Evolutionary conservation across 2,113 vertebrate species (phyloP).

Genomic region (Elachura formosa): DNA sequence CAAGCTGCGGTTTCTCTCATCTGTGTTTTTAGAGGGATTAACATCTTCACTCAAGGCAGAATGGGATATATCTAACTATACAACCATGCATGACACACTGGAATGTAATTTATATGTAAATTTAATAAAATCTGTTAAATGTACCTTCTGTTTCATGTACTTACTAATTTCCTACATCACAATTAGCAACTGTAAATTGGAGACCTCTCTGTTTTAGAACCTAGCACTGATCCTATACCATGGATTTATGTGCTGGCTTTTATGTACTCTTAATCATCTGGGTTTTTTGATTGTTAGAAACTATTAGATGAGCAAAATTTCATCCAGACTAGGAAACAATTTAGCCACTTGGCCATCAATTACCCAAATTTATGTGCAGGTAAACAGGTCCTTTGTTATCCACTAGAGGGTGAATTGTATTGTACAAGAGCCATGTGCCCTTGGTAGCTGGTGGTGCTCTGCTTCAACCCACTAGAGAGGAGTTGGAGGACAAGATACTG

Average conservation of each 20-base stretch:
- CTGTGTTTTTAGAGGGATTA: background rate
- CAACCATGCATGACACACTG: background rate
- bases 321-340: background rate
- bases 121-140: constrained; percentile 1
- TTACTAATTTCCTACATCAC: background rate
- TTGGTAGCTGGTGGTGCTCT: background rate
- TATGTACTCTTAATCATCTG: background rate
- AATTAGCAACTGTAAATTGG: background rate
- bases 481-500: background rate
- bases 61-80: background rate
- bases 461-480: background rate
- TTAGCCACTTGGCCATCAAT: background rate
- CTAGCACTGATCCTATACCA: background rate
- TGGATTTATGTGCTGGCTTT: background rate
- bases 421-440: background rate
- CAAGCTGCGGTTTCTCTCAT: background rate
- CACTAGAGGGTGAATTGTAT: constrained; percentile 35
- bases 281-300: background rate
- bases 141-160: background rate
- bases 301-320: background rate
- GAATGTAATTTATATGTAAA: background rate
- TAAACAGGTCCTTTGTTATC: background rate
- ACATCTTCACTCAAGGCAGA: background rate
- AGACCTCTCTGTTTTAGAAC: background rate
- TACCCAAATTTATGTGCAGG: background rate